Conservation (phyloP, 2,797 vertebrate species). For the Rhodeus uyekii region DNA sequence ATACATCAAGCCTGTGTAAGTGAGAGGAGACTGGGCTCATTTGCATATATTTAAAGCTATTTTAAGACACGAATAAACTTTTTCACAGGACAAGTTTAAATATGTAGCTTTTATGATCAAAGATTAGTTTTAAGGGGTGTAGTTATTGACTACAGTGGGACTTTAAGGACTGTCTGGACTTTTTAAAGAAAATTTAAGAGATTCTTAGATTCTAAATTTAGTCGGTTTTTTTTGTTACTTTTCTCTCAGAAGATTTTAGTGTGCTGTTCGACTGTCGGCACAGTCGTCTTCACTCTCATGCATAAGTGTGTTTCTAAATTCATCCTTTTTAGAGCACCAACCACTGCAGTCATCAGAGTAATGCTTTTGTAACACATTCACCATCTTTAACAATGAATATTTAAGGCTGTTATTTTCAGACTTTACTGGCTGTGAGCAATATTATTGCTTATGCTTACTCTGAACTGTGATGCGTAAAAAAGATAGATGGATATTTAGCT, state of each 20-base stretch:
- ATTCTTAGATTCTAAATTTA: not conserved
- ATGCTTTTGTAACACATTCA: not conserved
- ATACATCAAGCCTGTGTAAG: no score
- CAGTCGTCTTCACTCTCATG: not conserved
- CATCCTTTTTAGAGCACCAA: not conserved
- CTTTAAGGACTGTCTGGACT: not conserved
- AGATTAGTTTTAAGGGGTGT: no score
- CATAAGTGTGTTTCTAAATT: not conserved
- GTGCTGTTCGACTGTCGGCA: constrained; percentile 3
- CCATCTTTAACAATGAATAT: not conserved
- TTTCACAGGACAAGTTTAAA: no score
- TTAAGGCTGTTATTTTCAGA: not conserved
- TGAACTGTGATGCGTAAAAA: not conserved
- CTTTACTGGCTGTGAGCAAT: not conserved
- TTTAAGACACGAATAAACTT: no score
- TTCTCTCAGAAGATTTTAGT: constrained; percentile 3
- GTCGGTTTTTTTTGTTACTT: not conserved
- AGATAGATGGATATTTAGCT: not conserved
- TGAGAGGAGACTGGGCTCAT: no score
- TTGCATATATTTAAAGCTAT: no score
- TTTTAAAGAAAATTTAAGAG: no score
- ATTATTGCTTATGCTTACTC: not conserved
- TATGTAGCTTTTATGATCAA: no score
- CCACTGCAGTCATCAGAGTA: not conserved
- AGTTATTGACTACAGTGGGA: no score